These are phyloP conservation scores for Dicentrarchus labrax DNA, from an alignment of 2,113 vertebrate genomes.

Conservation along the genomic window DNA sequence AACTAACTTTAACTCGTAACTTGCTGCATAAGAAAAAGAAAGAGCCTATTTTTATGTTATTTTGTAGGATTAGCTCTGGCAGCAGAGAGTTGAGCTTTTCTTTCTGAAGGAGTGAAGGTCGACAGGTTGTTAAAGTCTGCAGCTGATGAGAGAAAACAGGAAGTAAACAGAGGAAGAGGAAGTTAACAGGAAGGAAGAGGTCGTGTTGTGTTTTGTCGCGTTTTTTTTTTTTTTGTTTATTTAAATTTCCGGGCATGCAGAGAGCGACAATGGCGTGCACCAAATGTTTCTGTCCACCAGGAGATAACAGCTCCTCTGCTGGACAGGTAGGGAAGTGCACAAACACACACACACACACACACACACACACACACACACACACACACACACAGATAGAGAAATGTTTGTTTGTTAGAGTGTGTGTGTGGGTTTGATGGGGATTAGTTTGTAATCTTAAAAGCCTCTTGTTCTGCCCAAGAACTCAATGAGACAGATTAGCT, in stretches of 20 bases:
- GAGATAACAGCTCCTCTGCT: slow-evolving; percentile 46
- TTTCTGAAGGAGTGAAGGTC: not conserved
- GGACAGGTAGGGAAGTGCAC: slow-evolving; percentile 60
- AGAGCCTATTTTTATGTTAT: not conserved
- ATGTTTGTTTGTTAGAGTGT: not conserved
- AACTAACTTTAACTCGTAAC: too few species aligned
- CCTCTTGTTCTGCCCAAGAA: slow-evolving; percentile 44
- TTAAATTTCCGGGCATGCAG: not conserved
- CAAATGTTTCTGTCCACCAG: slow-evolving; percentile 48
- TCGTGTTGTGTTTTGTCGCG: too few species aligned
- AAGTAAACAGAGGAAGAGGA: not conserved
- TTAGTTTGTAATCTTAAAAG: slow-evolving; percentile 62
- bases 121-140: not conserved
- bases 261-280: slow-evolving; percentile 27
- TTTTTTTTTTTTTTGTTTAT: not conserved
- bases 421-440: slow-evolving; percentile 44
- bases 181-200: not conserved
- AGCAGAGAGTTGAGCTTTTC: not conserved
- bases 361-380: not conserved
- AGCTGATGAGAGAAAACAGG: not conserved
- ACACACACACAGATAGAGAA: not conserved
- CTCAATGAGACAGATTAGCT: slow-evolving; percentile 41
- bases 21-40: not conserved
- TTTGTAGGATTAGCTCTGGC: not conserved
- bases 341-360: not conserved